Evolutionary conservation across 1,140 invertebrate genomes (phyloP).

Genomic region (Hetaerina americana): DNA sequence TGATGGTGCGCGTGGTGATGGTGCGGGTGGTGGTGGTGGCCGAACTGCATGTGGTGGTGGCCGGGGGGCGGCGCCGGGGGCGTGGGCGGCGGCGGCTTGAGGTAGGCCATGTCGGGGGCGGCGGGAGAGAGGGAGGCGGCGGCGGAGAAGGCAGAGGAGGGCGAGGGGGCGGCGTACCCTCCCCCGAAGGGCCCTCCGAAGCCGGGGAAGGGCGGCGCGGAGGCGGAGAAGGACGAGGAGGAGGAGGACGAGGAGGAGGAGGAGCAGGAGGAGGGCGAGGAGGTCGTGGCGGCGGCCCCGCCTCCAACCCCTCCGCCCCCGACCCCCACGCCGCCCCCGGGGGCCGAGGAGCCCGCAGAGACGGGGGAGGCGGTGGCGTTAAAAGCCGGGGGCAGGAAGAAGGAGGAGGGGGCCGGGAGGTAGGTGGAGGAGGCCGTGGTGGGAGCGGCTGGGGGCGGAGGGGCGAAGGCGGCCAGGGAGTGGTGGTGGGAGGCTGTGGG

Average conservation of each 20-base stretch:
- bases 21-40: not conserved
- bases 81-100: not conserved
- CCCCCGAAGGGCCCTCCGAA: not conserved
- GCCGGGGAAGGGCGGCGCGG: not conserved
- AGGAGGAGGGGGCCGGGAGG: not conserved
- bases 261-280: not conserved
- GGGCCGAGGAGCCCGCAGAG: too few species aligned
- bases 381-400: not conserved
- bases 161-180: not conserved
- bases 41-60: not conserved
- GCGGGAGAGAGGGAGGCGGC: not conserved
- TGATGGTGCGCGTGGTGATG: not conserved
- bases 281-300: not conserved
- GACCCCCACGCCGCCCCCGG: not conserved
- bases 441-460: not conserved
- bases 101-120: not conserved
- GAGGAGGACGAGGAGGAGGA: not conserved
- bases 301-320: not conserved
- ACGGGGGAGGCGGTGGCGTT: too few species aligned
- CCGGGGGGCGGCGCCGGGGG: not conserved
- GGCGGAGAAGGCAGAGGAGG: not conserved
- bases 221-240: not conserved
- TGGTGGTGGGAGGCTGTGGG: not conserved
- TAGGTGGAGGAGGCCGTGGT: not conserved
- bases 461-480: not conserved